phyloP scores from a whole-genome alignment of 2,113 vertebrate species.

The Larimichthys polyactis region DNA sequence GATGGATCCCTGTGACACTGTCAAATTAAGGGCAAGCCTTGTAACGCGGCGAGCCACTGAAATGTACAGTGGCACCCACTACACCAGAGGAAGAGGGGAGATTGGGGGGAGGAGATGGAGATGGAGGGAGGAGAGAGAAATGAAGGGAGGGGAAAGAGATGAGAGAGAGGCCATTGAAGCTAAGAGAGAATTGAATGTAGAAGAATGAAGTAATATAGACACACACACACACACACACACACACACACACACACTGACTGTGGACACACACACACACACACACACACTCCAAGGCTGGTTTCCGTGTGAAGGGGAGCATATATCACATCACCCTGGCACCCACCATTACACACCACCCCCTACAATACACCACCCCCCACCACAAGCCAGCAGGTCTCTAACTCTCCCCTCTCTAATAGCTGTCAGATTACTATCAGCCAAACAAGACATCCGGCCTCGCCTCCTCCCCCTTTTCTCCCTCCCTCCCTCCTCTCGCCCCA shows the following conservation, averaged over 20 bases:
- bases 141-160: constrained; percentile 41
- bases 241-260: constrained; percentile 30
- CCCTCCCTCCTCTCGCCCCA: not conserved
- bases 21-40: constrained; percentile 95
- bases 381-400: constrained; percentile 73
- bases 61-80: constrained; percentile 86
- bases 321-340: constrained; percentile 72
- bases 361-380: constrained; percentile 47
- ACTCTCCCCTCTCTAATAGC: constrained; percentile 82
- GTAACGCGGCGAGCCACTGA: constrained; percentile 84
- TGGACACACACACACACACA: constrained; percentile 42
- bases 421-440: constrained; percentile 86
- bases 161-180: constrained; percentile 73
- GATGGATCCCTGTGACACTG: constrained; percentile 97
- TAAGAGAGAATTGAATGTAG: constrained; percentile 81
- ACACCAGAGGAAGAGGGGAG: constrained; percentile 72
- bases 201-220: constrained; percentile 76
- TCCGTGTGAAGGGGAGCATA: constrained; percentile 74
- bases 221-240: constrained; percentile 39
- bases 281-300: constrained; percentile 46
- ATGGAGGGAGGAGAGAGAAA: constrained; percentile 39
- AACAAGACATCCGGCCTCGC: constrained; percentile 83
- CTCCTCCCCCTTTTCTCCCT: not conserved
- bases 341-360: constrained; percentile 25
- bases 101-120: constrained; percentile 47